phyloP scores from a whole-genome alignment of 30 jellyfish, hydroid and myxozoan species.

The Pelagia noctiluca region DNA sequence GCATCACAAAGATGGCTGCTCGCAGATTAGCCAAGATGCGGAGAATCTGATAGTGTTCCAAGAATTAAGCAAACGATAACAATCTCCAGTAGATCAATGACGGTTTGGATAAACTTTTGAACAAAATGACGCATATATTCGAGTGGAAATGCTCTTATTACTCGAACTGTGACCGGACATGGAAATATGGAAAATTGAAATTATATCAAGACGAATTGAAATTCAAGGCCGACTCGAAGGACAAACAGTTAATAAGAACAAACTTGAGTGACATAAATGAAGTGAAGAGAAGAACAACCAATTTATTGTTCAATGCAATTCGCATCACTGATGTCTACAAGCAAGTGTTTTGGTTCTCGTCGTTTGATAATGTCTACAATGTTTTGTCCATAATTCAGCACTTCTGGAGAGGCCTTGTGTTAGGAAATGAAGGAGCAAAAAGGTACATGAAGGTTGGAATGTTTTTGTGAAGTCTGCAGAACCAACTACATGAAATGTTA shows the following conservation, averaged over 20 bases:
- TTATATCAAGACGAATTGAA: slow-evolving; percentile 28
- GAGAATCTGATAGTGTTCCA: too few relatives aligned
- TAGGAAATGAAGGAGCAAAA: slow-evolving; percentile 19
- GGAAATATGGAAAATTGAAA: slow-evolving; percentile 50
- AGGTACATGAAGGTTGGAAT: too few relatives aligned
- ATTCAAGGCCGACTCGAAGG: slow-evolving; percentile 46
- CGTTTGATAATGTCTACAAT: slow-evolving; percentile 52
- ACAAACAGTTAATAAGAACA: slow-evolving; percentile 6
- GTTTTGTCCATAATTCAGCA: slow-evolving; percentile 62
- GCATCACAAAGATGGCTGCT: too few relatives aligned
- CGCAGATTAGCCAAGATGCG: too few relatives aligned
- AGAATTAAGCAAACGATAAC: too few relatives aligned
- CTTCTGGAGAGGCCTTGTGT: slow-evolving; percentile 62
- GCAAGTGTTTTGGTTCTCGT: slow-evolving; percentile 67
- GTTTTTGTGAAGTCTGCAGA: too few relatives aligned
- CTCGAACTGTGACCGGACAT: slow-evolving; percentile 21
- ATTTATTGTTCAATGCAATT: slow-evolving; percentile 22
- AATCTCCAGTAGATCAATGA: too few relatives aligned
- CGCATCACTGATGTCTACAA: slow-evolving; percentile 21
- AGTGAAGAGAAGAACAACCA: slow-evolving; percentile 42
- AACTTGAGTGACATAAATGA: slow-evolving; percentile 21
- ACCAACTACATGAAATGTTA: too few relatives aligned
- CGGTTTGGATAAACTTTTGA: too few relatives aligned
- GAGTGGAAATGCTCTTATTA: slow-evolving; percentile 72
- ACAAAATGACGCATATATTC: slow-evolving; percentile 44